Conservation (phyloP, 2,797 vertebrate genomes). For the Carapus acus region DNA sequence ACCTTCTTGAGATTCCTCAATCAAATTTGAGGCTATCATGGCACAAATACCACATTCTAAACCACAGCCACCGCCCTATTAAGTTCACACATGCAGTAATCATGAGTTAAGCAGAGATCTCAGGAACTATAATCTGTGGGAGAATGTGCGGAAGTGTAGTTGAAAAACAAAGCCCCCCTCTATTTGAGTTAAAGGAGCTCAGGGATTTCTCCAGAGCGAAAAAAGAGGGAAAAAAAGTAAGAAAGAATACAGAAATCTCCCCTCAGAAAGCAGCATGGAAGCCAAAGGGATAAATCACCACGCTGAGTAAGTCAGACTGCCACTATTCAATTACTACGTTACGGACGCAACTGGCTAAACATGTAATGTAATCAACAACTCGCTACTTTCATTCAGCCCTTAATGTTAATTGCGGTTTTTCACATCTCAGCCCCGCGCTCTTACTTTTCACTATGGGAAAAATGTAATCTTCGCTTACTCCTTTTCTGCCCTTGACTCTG, state of each 20-base stretch:
- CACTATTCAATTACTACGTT: no score
- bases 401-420: no score
- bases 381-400: no score
- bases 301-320: not conserved
- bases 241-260: conserved; percentile 14
- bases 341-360: no score
- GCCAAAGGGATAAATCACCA: not conserved
- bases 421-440: no score
- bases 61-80: not conserved
- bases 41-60: not conserved
- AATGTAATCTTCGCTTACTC: no score
- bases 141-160: conserved; percentile 15
- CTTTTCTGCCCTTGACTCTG: no score
- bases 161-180: conserved; percentile 39
- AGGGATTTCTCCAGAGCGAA: no score
- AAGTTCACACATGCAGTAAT: not conserved
- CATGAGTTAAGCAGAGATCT: not conserved
- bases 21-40: not conserved
- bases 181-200: conserved; percentile 46
- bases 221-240: no score
- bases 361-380: no score
- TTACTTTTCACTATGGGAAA: no score
- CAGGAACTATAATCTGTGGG: conserved; percentile 34
- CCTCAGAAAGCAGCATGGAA: conserved; percentile 22
- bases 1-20: no score